Evolutionary conservation across 2,113 vertebrate genomes (phyloP).

Genomic region (Eurypyga helias): DNA sequence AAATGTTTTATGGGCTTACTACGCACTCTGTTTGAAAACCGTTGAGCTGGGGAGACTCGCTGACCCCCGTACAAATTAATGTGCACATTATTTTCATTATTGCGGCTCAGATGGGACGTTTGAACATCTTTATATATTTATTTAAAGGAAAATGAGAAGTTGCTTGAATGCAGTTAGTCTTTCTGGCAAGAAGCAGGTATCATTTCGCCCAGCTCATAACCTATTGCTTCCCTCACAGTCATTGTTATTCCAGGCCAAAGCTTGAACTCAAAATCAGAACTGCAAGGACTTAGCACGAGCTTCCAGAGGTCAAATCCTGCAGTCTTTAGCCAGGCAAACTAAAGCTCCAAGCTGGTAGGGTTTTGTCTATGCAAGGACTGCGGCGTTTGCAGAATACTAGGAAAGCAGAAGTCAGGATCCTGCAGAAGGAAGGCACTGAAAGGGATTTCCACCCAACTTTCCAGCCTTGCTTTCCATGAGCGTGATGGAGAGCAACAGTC

Average conservation of each 20-base stretch:
- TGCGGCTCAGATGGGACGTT: constrained; percentile 52
- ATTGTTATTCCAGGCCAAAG: constrained; percentile 76
- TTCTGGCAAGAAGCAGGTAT: constrained; percentile 54
- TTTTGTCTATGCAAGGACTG: not conserved
- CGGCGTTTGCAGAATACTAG: not conserved
- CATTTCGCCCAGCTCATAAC: constrained; percentile 65
- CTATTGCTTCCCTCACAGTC: constrained; percentile 64
- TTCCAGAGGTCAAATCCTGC: constrained; percentile 49
- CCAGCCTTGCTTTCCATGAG: not conserved
- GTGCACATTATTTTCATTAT: constrained; percentile 67
- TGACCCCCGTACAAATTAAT: constrained; percentile 65
- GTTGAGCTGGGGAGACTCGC: constrained; percentile 57
- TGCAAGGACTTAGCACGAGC: constrained; percentile 23
- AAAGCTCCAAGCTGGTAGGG: not conserved
- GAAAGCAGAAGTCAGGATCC: not conserved
- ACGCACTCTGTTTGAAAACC: constrained; percentile 52
- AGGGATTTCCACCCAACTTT: not conserved
- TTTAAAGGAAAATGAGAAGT: constrained; percentile 56
- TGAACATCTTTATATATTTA: constrained; percentile 41
- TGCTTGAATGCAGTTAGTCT: constrained; percentile 11
- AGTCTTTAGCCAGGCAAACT: not conserved
- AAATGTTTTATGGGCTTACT: constrained; percentile 64
- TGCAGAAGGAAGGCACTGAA: not conserved
- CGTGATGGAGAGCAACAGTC: not conserved
- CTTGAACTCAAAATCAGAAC: constrained; percentile 73